Evolutionary conservation across 2,113 vertebrate species (phyloP).

Genomic region (Murina feae): DNA sequence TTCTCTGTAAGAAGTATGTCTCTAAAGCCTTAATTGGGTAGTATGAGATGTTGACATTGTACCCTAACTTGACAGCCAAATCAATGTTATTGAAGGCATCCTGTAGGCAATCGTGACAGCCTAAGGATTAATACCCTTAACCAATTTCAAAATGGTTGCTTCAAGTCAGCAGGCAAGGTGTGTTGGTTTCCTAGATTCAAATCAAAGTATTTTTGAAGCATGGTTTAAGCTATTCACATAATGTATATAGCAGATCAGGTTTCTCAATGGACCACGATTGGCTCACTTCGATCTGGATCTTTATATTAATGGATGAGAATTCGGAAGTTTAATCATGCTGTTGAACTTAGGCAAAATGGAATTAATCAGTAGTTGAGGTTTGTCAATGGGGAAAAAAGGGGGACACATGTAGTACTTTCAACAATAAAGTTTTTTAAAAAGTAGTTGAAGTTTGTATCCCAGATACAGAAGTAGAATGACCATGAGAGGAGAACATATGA

Average conservation of each 20-base stretch:
- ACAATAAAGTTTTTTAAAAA: too few relatives aligned
- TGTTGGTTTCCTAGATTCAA: slow-evolving; percentile 33
- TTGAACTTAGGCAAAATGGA: neutral
- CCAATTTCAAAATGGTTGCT: slow-evolving; percentile 55
- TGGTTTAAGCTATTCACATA: neutral
- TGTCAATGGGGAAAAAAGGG: neutral
- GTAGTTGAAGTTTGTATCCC: neutral
- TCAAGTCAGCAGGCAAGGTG: slow-evolving; percentile 14
- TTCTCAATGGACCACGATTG: neutral
- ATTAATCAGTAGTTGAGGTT: neutral
- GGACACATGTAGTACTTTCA: too few relatives aligned
- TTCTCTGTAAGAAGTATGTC: slow-evolving; percentile 54
- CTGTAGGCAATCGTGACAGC: slow-evolving; percentile 53
- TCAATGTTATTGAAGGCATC: slow-evolving; percentile 63
- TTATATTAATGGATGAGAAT: neutral
- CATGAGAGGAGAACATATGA: neutral
- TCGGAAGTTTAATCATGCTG: neutral
- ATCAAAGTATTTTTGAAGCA: slow-evolving; percentile 30
- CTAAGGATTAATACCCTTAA: slow-evolving; percentile 60
- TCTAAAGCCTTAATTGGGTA: slow-evolving; percentile 63
- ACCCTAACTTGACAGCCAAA: slow-evolving; percentile 68
- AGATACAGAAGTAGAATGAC: neutral
- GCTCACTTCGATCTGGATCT: neutral
- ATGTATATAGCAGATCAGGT: neutral
- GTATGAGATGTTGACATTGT: slow-evolving; percentile 67